Percentiles rank a stretch among this genome's conserved stretches.
phyloP scores from a whole-genome alignment of 2,797 vertebrate genomes.

The Sylvilagus floridanus region DNA sequence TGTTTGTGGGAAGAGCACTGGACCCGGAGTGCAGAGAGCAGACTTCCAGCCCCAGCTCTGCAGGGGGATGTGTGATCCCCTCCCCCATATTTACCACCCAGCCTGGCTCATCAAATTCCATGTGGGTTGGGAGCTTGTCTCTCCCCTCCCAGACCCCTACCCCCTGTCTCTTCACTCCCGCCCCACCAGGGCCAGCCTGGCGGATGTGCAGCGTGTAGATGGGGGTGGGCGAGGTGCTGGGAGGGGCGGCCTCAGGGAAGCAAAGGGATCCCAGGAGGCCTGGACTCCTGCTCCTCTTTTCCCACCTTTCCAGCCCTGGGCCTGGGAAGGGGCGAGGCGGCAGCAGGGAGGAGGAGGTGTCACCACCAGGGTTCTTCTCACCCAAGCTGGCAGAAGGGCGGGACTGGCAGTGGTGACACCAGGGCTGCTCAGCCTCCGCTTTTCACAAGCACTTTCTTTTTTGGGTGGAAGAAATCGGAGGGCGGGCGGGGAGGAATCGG shows the following conservation, averaged over 20 bases:
- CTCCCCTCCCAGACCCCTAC: not conserved
- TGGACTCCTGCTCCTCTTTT: not conserved
- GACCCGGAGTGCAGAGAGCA: not conserved
- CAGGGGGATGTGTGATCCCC: not conserved
- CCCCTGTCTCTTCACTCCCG: not conserved
- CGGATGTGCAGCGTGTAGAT: not conserved
- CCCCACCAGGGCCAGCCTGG: not conserved
- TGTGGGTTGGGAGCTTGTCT: not conserved
- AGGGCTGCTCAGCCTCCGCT: slow-evolving; percentile 78
- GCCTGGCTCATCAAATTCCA: not conserved
- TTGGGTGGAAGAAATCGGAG: slow-evolving; percentile 75
- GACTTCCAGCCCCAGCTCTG: not conserved
- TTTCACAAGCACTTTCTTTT: slow-evolving; percentile 83
- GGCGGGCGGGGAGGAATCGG: slow-evolving; percentile 31
- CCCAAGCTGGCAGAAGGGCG: slow-evolving; percentile 80
- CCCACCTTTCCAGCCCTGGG: slow-evolving; percentile 43
- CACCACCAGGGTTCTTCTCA: slow-evolving; percentile 77
- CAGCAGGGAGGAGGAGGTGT: slow-evolving; percentile 74
- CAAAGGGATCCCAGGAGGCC: slow-evolving; percentile 62
- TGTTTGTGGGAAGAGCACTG: not conserved
- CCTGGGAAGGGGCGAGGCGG: slow-evolving; percentile 65
- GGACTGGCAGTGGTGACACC: slow-evolving; percentile 73
- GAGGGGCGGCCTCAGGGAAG: not conserved
- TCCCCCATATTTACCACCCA: not conserved
- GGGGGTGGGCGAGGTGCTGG: not conserved